A percentile compares a stretch with the other conserved stretches of the same genome.
These are phyloP conservation scores for Carposina sasakii DNA, from an alignment of 1,140 invertebrate species.

Conservation along the genomic window DNA sequence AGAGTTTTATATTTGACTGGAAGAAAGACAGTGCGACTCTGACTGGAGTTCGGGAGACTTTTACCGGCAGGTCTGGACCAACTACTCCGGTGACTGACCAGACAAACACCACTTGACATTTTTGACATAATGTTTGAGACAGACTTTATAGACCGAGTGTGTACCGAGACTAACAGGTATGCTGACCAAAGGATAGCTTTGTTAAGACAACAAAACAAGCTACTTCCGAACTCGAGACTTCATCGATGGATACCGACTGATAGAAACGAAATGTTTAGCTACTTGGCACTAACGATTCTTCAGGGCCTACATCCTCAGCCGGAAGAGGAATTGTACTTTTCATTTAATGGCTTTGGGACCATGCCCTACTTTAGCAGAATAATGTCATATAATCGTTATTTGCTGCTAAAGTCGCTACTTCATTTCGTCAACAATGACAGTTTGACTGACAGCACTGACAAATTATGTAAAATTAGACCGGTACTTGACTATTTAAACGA, in stretches of 20 bases:
- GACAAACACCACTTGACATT: conserved; percentile 14
- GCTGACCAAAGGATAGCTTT: neutral
- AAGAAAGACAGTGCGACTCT: conserved; percentile 9
- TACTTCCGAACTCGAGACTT: neutral
- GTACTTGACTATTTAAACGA: conserved; percentile 22
- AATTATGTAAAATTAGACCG: conserved; percentile 16
- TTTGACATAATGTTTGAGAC: conserved; percentile 21
- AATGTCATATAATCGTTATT: neutral
- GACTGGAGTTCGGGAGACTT: conserved; percentile 12
- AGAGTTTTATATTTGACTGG: no score
- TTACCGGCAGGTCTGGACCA: conserved; percentile 14
- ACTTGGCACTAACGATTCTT: neutral
- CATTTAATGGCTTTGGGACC: neutral
- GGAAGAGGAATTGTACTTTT: neutral
- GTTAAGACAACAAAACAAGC: neutral
- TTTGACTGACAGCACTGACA: neutral
- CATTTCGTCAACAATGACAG: neutral
- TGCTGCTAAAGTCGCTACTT: neutral
- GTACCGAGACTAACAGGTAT: neutral
- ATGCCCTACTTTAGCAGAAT: neutral
- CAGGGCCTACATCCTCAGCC: neutral
- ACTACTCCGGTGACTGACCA: conserved; percentile 18
- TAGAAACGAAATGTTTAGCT: neutral
- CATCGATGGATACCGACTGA: neutral
- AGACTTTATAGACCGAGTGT: conserved; percentile 18